Percentiles rank a stretch among this genome's conserved stretches.
These are phyloP conservation scores for Drosophila orosa DNA, from an alignment of 1,140 invertebrate genomes.

Conservation along the genomic window DNA sequence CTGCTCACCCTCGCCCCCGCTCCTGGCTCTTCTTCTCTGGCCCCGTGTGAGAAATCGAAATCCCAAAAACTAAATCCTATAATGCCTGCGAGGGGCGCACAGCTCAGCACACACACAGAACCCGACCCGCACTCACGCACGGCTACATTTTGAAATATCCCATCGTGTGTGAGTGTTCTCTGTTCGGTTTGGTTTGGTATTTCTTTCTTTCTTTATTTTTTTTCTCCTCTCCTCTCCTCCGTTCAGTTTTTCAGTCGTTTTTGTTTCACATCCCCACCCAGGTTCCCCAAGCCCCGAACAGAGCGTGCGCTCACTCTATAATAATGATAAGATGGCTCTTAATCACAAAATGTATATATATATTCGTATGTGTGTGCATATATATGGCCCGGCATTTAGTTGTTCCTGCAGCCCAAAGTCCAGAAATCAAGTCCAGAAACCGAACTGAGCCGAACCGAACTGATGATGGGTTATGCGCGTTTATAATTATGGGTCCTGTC, in stretches of 20 bases:
- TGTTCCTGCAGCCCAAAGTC: constrained; percentile 29
- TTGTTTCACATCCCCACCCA: constrained; percentile 39
- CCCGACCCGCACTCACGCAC: constrained; percentile 54
- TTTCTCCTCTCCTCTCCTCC: constrained; percentile 4
- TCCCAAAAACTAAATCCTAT: constrained; percentile 83
- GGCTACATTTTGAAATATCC: constrained; percentile 65
- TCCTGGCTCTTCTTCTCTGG: background rate
- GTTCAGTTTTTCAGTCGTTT: constrained; percentile 35
- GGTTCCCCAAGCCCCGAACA: constrained; percentile 22
- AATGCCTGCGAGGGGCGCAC: constrained; percentile 72
- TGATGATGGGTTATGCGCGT: constrained; percentile 84
- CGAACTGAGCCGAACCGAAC: constrained; percentile 21
- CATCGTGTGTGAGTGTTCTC: constrained; percentile 51
- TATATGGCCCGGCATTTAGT: constrained; percentile 68
- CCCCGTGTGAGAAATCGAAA: constrained; percentile 78
- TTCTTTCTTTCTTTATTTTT: constrained; percentile 47
- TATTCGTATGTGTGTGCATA: too few relatives aligned
- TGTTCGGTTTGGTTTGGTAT: constrained; percentile 61
- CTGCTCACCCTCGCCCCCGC: background rate
- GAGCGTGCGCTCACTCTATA: constrained; percentile 83
- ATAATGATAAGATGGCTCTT: constrained; percentile 84
- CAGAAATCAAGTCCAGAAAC: constrained; percentile 37
- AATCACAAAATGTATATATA: constrained; percentile 83
- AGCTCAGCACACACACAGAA: constrained; percentile 27
- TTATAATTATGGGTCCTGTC: constrained; percentile 84